A percentile compares a stretch with the other conserved stretches of the same genome.
These are phyloP conservation scores for Hephaestus fuliginosus DNA, from an alignment of 2,797 vertebrate species.

Conservation along the genomic window DNA sequence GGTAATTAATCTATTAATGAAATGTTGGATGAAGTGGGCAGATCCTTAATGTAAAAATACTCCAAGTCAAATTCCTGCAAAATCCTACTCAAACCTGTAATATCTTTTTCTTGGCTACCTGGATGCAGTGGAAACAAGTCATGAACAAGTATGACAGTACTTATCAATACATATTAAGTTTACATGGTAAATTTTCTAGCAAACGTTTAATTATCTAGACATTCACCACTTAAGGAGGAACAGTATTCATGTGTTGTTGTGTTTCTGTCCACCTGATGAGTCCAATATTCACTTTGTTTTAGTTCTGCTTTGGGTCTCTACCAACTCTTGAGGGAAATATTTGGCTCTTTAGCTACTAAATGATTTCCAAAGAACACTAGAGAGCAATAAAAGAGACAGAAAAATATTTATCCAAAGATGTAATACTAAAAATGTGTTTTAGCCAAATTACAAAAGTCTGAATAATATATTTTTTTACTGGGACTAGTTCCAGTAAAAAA, in stretches of 20 bases:
- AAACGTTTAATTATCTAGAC: neutral
- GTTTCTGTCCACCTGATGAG: no score
- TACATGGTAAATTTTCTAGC: neutral
- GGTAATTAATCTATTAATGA: neutral
- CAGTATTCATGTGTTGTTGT: no score
- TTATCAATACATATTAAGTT: no score
- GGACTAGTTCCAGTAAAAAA: neutral
- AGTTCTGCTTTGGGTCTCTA: no score
- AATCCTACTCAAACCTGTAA: neutral
- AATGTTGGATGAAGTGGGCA: neutral
- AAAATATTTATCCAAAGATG: neutral
- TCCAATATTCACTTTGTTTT: no score
- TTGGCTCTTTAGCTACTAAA: no score
- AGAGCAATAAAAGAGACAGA: neutral
- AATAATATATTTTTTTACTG: neutral
- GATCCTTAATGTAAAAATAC: neutral
- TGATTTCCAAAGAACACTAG: neutral
- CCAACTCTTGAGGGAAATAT: no score
- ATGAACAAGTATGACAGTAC: no score
- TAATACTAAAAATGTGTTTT: neutral
- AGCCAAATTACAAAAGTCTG: neutral
- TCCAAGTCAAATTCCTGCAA: neutral
- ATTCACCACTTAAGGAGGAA: no score
- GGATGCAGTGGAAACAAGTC: no score
- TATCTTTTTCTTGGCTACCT: neutral